Conservation (phyloP, 2,888 invertebrate genomes). For the Liopterus haemorrhoidalis region DNA sequence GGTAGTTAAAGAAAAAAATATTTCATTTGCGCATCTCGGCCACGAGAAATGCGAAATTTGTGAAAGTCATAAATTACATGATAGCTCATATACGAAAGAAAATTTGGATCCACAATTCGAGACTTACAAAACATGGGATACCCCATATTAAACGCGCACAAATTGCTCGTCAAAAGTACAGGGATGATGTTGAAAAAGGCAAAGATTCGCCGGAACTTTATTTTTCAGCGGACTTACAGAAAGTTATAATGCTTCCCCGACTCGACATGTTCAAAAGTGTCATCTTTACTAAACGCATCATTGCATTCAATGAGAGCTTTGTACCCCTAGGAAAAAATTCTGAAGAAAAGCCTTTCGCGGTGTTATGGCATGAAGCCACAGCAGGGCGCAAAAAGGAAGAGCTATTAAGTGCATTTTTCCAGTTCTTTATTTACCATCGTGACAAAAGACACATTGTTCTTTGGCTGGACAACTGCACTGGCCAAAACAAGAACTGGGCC, state of each 20-base stretch:
- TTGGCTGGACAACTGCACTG: slow-evolving; percentile 35
- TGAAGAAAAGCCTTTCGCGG: slow-evolving; percentile 23
- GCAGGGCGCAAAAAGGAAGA: slow-evolving; percentile 37
- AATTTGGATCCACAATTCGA: too few species aligned
- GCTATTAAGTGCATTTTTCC: slow-evolving; percentile 30
- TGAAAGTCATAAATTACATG: slow-evolving; percentile 12
- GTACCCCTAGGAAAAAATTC: slow-evolving; percentile 29
- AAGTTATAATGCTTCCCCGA: slow-evolving; percentile 30
- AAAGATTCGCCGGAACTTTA: slow-evolving; percentile 6
- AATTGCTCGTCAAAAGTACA: slow-evolving; percentile 15
- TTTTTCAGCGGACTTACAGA: slow-evolving; percentile 24
- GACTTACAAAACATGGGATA: slow-evolving; percentile 13
- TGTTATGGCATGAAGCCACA: slow-evolving; percentile 36
- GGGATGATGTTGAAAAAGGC: slow-evolving; percentile 3
- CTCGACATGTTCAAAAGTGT: slow-evolving; percentile 28
- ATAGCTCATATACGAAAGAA: too few species aligned
- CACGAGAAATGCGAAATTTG: slow-evolving; percentile 29
- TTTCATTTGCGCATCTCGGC: slow-evolving; percentile 29
- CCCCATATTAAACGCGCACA: slow-evolving; percentile 10
- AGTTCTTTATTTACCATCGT: slow-evolving; percentile 31
- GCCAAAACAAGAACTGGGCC: slow-evolving; percentile 18
- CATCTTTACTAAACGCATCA: slow-evolving; percentile 29
- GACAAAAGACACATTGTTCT: slow-evolving; percentile 30
- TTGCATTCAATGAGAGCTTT: slow-evolving; percentile 31
- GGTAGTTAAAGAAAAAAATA: slow-evolving; percentile 24